Conservation (phyloP, 2,797 vertebrate species). For the Antrozous pallidus region DNA sequence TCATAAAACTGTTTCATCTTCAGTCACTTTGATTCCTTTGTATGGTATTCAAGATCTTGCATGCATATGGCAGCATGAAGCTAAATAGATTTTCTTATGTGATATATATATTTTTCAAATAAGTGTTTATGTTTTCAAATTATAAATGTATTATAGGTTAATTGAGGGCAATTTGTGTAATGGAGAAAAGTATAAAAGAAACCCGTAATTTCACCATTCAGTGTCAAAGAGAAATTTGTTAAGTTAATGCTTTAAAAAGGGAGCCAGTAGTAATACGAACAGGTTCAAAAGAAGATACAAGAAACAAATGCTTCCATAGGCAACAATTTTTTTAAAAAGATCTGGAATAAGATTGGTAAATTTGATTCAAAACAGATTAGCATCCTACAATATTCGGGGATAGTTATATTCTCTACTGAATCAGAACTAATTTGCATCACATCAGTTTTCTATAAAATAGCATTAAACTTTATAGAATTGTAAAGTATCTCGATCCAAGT, state of each 20-base stretch:
- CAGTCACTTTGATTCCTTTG: neutral
- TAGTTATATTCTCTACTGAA: neutral
- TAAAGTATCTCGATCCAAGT: neutral
- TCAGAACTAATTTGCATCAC: constrained; percentile 4
- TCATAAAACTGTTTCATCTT: neutral
- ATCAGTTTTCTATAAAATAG: neutral
- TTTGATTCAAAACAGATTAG: neutral
- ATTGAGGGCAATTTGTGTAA: neutral
- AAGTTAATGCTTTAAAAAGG: neutral
- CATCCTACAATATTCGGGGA: neutral
- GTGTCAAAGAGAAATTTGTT: neutral
- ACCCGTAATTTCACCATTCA: neutral
- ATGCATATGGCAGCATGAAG: neutral
- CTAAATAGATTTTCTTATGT: neutral
- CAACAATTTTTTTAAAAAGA: neutral
- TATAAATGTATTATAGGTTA: neutral
- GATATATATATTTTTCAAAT: neutral
- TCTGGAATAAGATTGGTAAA: neutral
- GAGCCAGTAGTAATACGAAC: neutral
- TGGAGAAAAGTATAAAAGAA: neutral
- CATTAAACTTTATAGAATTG: neutral
- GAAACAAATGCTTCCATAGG: neutral
- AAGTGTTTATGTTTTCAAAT: neutral
- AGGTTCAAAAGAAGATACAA: neutral
- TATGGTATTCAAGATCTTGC: neutral